Percentiles rank a stretch among this genome's conserved stretches.
Evolutionary conservation across 2,797 vertebrate species (phyloP).

Genomic region (Hapalemur alaotrensis): DNA sequence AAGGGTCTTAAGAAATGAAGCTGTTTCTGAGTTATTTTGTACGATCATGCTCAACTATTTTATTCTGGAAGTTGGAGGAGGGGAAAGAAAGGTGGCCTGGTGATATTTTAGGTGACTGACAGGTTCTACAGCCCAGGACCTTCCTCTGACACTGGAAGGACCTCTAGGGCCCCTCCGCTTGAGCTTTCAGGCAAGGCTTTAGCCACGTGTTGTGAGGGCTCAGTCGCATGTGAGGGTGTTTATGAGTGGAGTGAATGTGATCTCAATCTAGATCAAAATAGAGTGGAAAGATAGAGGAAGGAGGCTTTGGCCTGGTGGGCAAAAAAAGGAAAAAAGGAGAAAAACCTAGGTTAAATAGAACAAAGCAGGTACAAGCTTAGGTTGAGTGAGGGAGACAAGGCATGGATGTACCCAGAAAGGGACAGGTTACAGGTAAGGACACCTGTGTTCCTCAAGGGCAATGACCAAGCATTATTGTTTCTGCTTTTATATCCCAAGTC

Average conservation of each 20-base stretch:
- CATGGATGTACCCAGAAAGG: not conserved
- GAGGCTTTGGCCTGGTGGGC: not conserved
- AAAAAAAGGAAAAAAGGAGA: not conserved
- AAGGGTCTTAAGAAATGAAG: conserved; percentile 6
- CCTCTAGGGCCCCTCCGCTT: not conserved
- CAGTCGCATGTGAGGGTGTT: not conserved
- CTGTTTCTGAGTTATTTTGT: not conserved
- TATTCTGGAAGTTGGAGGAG: not conserved
- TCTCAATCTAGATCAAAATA: not conserved
- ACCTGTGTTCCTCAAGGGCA: not conserved
- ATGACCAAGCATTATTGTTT: not conserved
- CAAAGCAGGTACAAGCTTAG: not conserved
- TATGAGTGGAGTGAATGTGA: not conserved
- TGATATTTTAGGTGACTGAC: not conserved
- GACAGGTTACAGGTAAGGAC: not conserved
- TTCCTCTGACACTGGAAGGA: not conserved
- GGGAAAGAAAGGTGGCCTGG: not conserved
- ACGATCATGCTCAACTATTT: not conserved
- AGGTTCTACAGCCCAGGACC: no score
- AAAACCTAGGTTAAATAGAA: not conserved
- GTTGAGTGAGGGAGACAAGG: not conserved
- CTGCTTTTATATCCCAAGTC: not conserved
- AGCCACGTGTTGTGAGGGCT: not conserved
- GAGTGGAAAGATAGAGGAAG: not conserved
- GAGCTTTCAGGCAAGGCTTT: not conserved